A percentile compares a stretch with the other conserved stretches of the same genome.
Conservation (phyloP, 2,797 vertebrate genomes). For the Sorex maritimensis region DNA sequence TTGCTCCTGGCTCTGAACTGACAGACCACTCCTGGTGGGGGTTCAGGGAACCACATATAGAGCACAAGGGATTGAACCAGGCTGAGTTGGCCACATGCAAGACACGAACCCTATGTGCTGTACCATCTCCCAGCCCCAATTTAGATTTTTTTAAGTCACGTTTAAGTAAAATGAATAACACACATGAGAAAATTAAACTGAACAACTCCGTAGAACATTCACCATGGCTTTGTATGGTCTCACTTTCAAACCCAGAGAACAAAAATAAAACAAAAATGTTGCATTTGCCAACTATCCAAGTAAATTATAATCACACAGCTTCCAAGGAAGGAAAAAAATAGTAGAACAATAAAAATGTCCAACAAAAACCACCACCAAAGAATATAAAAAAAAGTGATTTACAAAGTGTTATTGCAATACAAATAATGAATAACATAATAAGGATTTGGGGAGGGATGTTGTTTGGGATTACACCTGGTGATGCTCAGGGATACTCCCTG, state of each 20-base stretch:
- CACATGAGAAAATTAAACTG: conserved; percentile 5
- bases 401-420: conserved; percentile 63
- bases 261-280: not conserved
- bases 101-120: too few relatives aligned
- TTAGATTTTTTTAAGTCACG: conserved; percentile 76
- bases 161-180: conserved; percentile 69
- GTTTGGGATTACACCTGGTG: too few relatives aligned
- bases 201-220: conserved; percentile 18
- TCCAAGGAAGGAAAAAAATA: conserved; percentile 57
- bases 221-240: conserved; percentile 50
- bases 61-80: too few relatives aligned
- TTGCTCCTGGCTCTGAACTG: too few relatives aligned
- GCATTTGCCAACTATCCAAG: conserved; percentile 68
- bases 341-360: conserved; percentile 64
- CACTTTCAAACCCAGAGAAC: conserved; percentile 66
- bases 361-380: conserved; percentile 69
- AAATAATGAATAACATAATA: conserved; percentile 66
- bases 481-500: too few relatives aligned
- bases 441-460: too few relatives aligned
- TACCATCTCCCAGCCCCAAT: not conserved
- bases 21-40: too few relatives aligned
- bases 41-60: too few relatives aligned
- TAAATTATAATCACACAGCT: conserved; percentile 1
- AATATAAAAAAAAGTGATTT: conserved; percentile 68
- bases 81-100: too few relatives aligned